Evolutionary conservation across 2,797 vertebrate species (phyloP).

Genomic region (Enteromius thamalakanensis): DNA sequence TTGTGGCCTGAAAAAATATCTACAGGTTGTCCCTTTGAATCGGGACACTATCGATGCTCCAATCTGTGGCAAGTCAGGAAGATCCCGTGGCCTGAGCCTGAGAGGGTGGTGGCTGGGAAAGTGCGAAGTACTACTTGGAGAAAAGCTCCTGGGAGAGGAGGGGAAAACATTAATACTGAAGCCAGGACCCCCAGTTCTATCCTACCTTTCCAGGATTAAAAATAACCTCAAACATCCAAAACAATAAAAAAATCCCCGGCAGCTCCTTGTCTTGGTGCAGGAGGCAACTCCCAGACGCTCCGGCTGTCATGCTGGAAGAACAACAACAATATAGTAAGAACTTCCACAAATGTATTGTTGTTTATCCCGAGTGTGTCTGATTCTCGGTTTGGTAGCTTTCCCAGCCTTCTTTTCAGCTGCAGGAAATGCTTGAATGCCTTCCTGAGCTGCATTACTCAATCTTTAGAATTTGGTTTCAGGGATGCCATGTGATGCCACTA

Average conservation of each 20-base stretch:
- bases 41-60: constrained; percentile 59
- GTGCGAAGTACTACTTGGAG: constrained; percentile 68
- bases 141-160: constrained; percentile 66
- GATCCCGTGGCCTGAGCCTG: constrained; percentile 50
- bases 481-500: not conserved
- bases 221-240: constrained; percentile 68
- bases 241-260: constrained; percentile 70
- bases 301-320: constrained; percentile 53
- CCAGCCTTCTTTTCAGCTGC: not conserved
- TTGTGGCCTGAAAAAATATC: constrained; percentile 71
- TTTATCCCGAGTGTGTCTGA: not conserved
- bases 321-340: constrained; percentile 56
- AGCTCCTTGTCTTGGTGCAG: constrained; percentile 50
- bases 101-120: constrained; percentile 85
- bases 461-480: not conserved
- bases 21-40: constrained; percentile 70
- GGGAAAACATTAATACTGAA: constrained; percentile 73
- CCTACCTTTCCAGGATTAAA: constrained; percentile 68
- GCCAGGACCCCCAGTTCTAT: constrained; percentile 62
- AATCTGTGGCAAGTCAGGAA: constrained; percentile 63
- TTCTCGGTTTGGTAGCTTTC: not conserved
- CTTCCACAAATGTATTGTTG: constrained; percentile 22
- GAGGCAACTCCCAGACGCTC: constrained; percentile 61
- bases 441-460: constrained; percentile 3
- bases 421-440: constrained; percentile 29